phyloP scores from a whole-genome alignment of 1,140 invertebrate species.

The Drosophila ananassae region DNA sequence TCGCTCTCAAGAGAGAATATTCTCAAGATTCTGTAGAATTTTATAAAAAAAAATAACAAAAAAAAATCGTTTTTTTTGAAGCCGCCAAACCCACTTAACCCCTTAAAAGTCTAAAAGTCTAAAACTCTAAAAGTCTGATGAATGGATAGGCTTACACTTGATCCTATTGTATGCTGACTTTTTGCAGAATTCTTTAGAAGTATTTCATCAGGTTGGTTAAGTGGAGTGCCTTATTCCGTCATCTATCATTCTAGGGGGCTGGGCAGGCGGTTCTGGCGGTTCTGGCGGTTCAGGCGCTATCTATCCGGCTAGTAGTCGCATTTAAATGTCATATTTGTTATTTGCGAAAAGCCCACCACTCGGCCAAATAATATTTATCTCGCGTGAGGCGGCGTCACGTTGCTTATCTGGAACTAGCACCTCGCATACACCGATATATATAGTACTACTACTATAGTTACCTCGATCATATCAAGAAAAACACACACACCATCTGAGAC shows the following conservation, averaged over 20 bases:
- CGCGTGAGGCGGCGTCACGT: constrained; percentile 72
- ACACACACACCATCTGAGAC: constrained; percentile 10
- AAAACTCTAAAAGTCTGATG: not conserved
- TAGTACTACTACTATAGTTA: not conserved
- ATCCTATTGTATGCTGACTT: not conserved
- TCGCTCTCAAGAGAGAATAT: too few species aligned
- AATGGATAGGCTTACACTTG: not conserved
- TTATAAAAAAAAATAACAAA: too few species aligned
- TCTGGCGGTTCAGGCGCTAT: constrained; percentile 23
- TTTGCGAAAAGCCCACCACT: constrained; percentile 24
- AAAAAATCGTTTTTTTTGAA: too few species aligned
- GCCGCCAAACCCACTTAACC: too few species aligned
- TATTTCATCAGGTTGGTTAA: constrained; percentile 26
- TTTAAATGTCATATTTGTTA: constrained; percentile 56
- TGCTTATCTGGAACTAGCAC: constrained; percentile 69
- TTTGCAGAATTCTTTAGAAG: constrained; percentile 1
- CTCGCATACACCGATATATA: constrained; percentile 27
- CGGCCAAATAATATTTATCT: constrained; percentile 54
- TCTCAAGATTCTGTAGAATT: too few species aligned
- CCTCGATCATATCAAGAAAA: constrained; percentile 44
- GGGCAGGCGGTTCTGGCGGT: constrained; percentile 12
- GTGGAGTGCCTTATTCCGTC: constrained; percentile 3
- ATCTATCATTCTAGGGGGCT: constrained; percentile 26
- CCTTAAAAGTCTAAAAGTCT: not conserved
- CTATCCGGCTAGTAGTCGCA: constrained; percentile 23